Percentiles rank a stretch among this genome's conserved stretches.
These are phyloP conservation scores for Drosophila infuscata DNA, from an alignment of 2,888 invertebrate species.

Conservation along the genomic window DNA sequence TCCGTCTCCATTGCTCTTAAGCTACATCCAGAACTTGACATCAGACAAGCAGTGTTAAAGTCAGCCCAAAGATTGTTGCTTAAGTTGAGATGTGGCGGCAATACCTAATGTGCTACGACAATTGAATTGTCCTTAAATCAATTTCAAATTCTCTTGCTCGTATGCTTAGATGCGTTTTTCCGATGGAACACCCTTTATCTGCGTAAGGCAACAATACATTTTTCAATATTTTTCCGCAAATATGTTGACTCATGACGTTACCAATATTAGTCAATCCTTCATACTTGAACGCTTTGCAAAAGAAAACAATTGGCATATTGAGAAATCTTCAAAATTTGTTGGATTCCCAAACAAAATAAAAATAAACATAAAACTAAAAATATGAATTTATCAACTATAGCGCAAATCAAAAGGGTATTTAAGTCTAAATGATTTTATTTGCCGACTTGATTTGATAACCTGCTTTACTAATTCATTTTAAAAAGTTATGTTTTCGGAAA, in stretches of 20 bases:
- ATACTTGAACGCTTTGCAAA: neutral
- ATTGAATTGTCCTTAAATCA: neutral
- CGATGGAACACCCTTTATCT: neutral
- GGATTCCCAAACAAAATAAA: neutral
- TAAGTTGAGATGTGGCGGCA: neutral
- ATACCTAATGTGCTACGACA: neutral
- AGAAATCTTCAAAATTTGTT: neutral
- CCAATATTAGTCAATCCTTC: neutral
- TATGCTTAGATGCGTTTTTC: neutral
- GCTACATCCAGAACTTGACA: neutral
- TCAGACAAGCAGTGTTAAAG: neutral
- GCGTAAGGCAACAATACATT: neutral
- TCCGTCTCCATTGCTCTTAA: neutral
- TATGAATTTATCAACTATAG: neutral
- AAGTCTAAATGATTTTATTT: neutral
- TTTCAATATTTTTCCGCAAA: neutral
- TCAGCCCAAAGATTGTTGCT: neutral
- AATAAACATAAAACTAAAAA: neutral
- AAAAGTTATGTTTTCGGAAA: neutral
- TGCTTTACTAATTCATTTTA: neutral
- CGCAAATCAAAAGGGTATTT: neutral
- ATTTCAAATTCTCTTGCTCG: neutral
- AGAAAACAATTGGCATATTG: neutral
- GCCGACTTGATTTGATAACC: neutral
- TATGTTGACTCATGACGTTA: neutral